phyloP scores from a whole-genome alignment of 2,797 vertebrate species.

The Mallotus villosus region DNA sequence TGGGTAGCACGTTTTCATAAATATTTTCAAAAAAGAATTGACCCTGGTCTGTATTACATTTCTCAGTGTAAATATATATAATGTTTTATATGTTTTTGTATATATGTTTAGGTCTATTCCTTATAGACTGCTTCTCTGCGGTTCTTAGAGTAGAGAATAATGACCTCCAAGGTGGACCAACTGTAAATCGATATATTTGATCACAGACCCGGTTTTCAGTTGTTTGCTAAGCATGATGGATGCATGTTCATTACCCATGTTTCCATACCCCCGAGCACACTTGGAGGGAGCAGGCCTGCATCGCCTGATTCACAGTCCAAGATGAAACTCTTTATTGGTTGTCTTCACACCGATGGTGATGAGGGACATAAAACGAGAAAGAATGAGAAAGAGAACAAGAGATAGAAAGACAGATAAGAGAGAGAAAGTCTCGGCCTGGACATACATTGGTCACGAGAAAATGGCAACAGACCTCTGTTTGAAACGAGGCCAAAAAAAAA shows the following conservation, averaged over 20 bases:
- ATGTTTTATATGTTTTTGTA: too few relatives aligned
- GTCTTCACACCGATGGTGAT: conserved; percentile 1
- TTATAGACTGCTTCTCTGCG: neutral
- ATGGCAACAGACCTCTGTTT: neutral
- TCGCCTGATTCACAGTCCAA: conserved; percentile 1
- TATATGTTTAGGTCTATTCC: neutral
- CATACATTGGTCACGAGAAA: conserved; percentile 5
- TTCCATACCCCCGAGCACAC: neutral
- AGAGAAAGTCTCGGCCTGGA: neutral
- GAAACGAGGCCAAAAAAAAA: conserved; percentile 4
- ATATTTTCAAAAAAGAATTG: too few relatives aligned
- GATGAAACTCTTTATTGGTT: conserved; percentile 3
- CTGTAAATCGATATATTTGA: conserved; percentile 6
- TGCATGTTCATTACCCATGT: conserved; percentile 6
- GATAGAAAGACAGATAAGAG: neutral
- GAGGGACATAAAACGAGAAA: too few relatives aligned
- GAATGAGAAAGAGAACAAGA: too few relatives aligned
- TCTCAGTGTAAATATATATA: neutral
- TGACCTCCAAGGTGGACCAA: neutral
- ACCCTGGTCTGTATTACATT: too few relatives aligned
- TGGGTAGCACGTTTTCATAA: too few relatives aligned
- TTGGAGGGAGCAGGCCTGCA: neutral
- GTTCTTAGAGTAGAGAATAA: neutral
- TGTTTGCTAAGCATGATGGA: conserved; percentile 6
- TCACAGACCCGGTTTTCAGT: conserved; percentile 10